Percentiles rank a stretch among this genome's conserved stretches.
phyloP scores from a whole-genome alignment of 1,140 invertebrate genomes.

The Andricus grossulariae region DNA sequence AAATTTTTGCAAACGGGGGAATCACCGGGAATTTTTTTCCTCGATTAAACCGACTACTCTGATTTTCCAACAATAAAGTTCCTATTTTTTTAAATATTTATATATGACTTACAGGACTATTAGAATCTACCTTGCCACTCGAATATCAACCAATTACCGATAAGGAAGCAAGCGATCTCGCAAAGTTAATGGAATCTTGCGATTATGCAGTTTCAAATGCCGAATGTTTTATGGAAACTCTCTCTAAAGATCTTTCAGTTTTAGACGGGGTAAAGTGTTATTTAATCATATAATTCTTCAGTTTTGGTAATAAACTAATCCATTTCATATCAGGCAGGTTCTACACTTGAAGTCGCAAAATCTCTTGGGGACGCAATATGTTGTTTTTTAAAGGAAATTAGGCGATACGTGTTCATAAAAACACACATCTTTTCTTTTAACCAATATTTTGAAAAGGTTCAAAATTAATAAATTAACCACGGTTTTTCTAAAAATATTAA shows the following conservation, averaged over 20 bases:
- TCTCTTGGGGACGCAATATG: too few relatives aligned
- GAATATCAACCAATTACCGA: conserved; percentile 91
- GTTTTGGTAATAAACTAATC: conserved; percentile 8
- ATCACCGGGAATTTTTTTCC: too few relatives aligned
- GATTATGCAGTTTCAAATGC: conserved; percentile 90
- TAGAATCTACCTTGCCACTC: conserved; percentile 63
- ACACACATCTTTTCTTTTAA: too few relatives aligned
- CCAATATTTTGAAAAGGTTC: too few relatives aligned
- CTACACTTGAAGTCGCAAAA: too few relatives aligned
- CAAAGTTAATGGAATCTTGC: conserved; percentile 83
- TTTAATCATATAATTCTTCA: conserved; percentile 37
- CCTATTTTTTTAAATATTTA: neutral
- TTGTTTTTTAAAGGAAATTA: too few relatives aligned
- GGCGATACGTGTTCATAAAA: too few relatives aligned
- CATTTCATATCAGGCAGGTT: too few relatives aligned
- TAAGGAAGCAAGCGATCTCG: conserved; percentile 86
- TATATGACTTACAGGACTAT: conserved; percentile 57
- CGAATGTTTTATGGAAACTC: conserved; percentile 89
- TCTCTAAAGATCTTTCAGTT: conserved; percentile 87
- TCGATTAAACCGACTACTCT: too few relatives aligned
- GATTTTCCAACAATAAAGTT: neutral
- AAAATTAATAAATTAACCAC: too few relatives aligned
- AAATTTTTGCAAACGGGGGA: too few relatives aligned
- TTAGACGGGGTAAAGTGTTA: conserved; percentile 84
- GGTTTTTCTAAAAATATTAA: too few relatives aligned